Evolutionary conservation across 1,140 invertebrate species (phyloP).

Genomic region (Drosophila ambigua): DNA sequence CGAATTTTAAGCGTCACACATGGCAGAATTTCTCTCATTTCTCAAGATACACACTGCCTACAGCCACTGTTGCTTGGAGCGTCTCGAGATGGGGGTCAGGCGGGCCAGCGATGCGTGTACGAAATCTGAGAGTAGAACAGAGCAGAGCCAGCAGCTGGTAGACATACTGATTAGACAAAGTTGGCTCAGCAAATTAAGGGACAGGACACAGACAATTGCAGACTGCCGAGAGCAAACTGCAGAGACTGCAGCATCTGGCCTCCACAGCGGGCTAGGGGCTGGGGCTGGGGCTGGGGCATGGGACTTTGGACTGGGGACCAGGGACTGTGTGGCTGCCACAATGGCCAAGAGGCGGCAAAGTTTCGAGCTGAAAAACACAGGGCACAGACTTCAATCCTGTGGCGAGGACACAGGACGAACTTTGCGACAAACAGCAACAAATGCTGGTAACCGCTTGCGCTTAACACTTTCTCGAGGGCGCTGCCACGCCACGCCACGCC

Average conservation of each 20-base stretch:
- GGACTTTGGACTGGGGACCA: too few species aligned
- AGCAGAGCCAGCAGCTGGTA: constrained; percentile 30
- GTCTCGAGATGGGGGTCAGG: not conserved
- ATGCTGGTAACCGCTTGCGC: constrained; percentile 66
- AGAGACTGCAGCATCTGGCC: constrained; percentile 47
- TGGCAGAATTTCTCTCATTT: too few species aligned
- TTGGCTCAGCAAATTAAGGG: constrained; percentile 46
- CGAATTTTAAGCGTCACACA: not conserved
- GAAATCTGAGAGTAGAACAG: constrained; percentile 15
- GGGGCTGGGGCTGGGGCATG: too few species aligned
- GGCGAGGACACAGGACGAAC: constrained; percentile 42
- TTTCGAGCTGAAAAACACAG: not conserved
- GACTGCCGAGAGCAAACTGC: constrained; percentile 27
- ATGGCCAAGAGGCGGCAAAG: constrained; percentile 43
- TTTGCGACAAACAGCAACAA: constrained; percentile 52
- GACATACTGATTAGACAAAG: constrained; percentile 47
- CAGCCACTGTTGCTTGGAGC: not conserved
- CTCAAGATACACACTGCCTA: too few species aligned
- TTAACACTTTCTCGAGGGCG: constrained; percentile 55
- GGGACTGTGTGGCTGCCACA: constrained; percentile 14
- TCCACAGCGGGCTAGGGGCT: not conserved
- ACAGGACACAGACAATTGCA: constrained; percentile 28
- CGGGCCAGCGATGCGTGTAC: constrained; percentile 28
- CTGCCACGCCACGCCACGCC: not conserved
- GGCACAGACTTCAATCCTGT: constrained; percentile 54